Base-by-base conservation (phyloP, 1,140 invertebrate genomes). In the Orchesella cincta region DNA sequence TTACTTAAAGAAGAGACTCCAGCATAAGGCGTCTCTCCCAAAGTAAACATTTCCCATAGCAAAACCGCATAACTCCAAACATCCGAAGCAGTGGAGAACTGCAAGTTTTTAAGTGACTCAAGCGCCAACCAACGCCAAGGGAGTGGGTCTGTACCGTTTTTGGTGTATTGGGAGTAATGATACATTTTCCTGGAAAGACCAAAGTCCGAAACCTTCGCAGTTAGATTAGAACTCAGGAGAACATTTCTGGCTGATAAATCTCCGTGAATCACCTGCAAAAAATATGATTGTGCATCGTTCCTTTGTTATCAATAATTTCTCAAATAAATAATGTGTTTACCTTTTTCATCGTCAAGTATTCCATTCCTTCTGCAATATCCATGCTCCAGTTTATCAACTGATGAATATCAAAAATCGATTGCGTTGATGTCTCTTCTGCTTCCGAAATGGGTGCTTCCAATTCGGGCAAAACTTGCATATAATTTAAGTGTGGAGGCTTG, bases 171-270 rank as follows among this genome's bases (percentile, higher is more conserved):
- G 1, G 74, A 12, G 35, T 76, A 76, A 28, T 39, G 14, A 26
- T 70, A 76, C 33, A 76, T 18, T 46, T 26, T 85, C 76, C 86
- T 83, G 5, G 88, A 85, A 34, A 89, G 81, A 3, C 88, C 88
- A 83, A 89, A 89, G 81, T 89, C 88, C 71, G 84, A 84, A 20
- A 87, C 84, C 79, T 87, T 87, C 1, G 57, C 57, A 23, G 8
- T 12, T 64, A 5, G 5, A 5, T 23, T 23, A 12, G 28, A 64
- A 64, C 5, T 64, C n/a, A 64, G 57, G n/a, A 64, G 28, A 12
- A 64, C 57, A 29, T 64, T 64, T 64, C 28, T 64, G 8, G 57
- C n/a, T 8, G 57, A 8, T 12, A 64, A 12, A 23, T 64, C 57
- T 12, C 57, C 57, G 23, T 64, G 57, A 23, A 64, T 23, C 5